Conservation (phyloP, 2,888 invertebrate species). For the Altica lythri region DNA sequence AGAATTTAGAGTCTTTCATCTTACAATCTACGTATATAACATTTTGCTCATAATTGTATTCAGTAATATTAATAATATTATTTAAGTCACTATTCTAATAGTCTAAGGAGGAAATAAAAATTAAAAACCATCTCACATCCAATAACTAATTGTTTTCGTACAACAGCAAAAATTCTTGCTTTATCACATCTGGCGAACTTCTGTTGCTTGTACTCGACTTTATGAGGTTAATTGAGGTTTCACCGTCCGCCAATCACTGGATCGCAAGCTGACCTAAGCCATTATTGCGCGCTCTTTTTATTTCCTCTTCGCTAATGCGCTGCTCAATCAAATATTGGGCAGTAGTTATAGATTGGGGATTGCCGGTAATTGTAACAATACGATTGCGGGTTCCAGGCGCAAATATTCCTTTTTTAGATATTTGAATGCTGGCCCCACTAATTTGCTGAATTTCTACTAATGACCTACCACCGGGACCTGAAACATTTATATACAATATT, state of each 20-base stretch:
- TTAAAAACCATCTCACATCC: too few species aligned
- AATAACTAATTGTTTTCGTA: background rate
- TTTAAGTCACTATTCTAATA: too few species aligned
- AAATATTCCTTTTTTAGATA: conserved; percentile 97
- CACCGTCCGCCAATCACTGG: conserved; percentile 60
- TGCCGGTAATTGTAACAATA: conserved; percentile 94
- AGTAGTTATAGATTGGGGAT: conserved; percentile 83
- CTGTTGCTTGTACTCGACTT: conserved; percentile 21
- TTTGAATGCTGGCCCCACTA: conserved; percentile 97
- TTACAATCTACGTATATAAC: too few species aligned
- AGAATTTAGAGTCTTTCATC: too few species aligned
- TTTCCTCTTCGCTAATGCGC: conserved; percentile 94
- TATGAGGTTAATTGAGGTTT: conserved; percentile 17
- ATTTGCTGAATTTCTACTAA: conserved; percentile 96
- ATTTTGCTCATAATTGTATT: too few species aligned
- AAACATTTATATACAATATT: conserved; percentile 6
- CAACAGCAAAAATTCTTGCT: background rate
- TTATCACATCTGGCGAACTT: conserved; percentile 6
- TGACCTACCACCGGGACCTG: conserved; percentile 91
- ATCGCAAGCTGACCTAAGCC: conserved; percentile 63
- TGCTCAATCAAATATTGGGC: conserved; percentile 96
- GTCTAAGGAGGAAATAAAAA: too few species aligned
- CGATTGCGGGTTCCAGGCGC: conserved; percentile 97
- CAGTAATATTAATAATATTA: too few species aligned
- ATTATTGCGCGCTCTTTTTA: conserved; percentile 91